phyloP scores from a whole-genome alignment of 35 echinoderm and acorn worm genomes.

The Chiridota heheva region DNA sequence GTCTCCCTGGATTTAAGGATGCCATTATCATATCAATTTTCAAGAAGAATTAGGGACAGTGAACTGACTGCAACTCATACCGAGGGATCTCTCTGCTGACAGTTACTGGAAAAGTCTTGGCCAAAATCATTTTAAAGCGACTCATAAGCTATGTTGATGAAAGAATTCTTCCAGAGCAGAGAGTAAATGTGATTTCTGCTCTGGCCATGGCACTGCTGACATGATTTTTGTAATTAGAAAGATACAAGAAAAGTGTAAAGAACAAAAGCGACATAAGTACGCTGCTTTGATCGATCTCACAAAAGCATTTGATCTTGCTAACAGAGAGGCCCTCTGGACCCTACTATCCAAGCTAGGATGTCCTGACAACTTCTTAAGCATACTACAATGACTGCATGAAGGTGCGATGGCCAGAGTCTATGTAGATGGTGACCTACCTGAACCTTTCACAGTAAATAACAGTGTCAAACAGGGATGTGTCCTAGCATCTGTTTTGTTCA shows the following conservation, averaged over 20 bases:
- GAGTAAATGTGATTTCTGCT: slow-evolving; percentile 61
- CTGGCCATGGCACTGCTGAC: slow-evolving; percentile 34
- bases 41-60: background rate
- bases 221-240: slow-evolving; percentile 61
- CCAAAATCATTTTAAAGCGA: background rate
- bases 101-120: background rate
- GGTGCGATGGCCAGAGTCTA: too few relatives aligned
- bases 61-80: too few relatives aligned
- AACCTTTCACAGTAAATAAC: too few relatives aligned
- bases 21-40: too few relatives aligned
- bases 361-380: slow-evolving; percentile 11
- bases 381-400: slow-evolving; percentile 12
- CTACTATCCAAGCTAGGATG: slow-evolving; percentile 33
- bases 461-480: too few relatives aligned
- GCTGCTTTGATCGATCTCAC: slow-evolving; percentile 55
- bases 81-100: background rate
- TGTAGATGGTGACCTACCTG: too few relatives aligned
- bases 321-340: slow-evolving; percentile 37
- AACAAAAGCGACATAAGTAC: slow-evolving; percentile 28
- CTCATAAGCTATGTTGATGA: slow-evolving; percentile 12
- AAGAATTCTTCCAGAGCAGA: slow-evolving; percentile 10
- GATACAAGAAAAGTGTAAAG: slow-evolving; percentile 47
- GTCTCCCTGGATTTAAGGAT: too few relatives aligned
- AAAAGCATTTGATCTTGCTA: slow-evolving; percentile 52
- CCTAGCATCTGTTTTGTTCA: too few relatives aligned